Evolutionary conservation across 2,888 invertebrate species (phyloP).

Genomic region (Cerceris rybyensis): DNA sequence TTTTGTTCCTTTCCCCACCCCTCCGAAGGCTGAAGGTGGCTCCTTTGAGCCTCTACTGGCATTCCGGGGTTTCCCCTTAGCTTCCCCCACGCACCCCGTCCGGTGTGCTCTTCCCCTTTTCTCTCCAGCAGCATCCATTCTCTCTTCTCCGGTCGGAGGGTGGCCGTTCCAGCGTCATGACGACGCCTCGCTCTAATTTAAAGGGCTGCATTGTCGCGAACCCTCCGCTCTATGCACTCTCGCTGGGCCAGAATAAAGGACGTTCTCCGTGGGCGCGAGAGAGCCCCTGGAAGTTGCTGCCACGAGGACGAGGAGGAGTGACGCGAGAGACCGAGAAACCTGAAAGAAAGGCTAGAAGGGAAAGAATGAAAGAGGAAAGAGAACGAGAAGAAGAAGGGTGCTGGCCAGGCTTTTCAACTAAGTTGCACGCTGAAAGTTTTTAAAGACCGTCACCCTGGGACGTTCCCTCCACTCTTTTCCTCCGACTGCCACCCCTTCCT

Average conservation of each 20-base stretch:
- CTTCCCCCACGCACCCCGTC: not conserved
- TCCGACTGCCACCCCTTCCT: not conserved
- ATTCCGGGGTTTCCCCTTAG: conserved; percentile 9
- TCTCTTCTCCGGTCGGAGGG: not conserved
- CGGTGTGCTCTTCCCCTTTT: not conserved
- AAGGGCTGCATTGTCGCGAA: conserved; percentile 69
- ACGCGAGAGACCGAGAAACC: not conserved
- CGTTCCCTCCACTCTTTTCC: conserved; percentile 41
- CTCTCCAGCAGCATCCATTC: not conserved
- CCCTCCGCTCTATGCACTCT: conserved; percentile 45
- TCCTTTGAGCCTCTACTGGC: not conserved
- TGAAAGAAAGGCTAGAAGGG: conserved; percentile 18
- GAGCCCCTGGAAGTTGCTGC: not conserved
- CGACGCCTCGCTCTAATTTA: conserved; percentile 66
- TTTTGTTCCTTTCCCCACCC: conserved; percentile 48
- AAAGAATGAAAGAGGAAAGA: conserved; percentile 34
- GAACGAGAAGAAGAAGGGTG: conserved; percentile 35
- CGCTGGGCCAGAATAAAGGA: conserved; percentile 59
- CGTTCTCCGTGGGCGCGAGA: conserved; percentile 6
- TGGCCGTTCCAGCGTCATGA: conserved; percentile 15
- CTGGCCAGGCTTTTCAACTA: conserved; percentile 70
- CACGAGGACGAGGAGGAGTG: not conserved
- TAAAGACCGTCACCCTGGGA: conserved; percentile 75
- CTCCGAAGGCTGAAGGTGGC: not conserved
- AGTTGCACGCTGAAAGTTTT: conserved; percentile 74